Evolutionary conservation across 2,888 invertebrate species (phyloP), one percentile per base, ranked within the genome.

Genomic region (Platycnemis pennipes): DNA sequence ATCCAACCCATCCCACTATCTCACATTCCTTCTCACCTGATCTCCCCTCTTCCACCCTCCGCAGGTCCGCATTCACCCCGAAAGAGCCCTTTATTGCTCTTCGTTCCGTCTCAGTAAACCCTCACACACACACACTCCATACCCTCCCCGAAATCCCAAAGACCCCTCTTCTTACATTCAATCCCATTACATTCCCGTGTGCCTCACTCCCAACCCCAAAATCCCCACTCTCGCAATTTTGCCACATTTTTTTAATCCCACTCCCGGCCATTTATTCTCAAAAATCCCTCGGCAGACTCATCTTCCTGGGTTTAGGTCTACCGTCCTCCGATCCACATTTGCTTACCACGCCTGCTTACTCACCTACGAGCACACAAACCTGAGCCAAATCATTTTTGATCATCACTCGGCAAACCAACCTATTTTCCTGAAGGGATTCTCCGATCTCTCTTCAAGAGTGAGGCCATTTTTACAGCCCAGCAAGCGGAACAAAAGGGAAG

Each of bases 181-280:
- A 49, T 53, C 49, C 37, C 56, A 26, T 56, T 31, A 31, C 89
- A 37, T 37, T 37, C 53, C 89, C 26, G 53, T 22, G 44, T 42
- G 26, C 91, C 44, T 42, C 56, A 22, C 42, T 42, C 42, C n/a
- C 37, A 63, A 44, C 87, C 44, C 2, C 63, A n/a, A 91, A 91
- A 53, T 26, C 69, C 63, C 5, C 42, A 53, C 91, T 16, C 63
- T 26, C 42, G 22, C 53, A 19, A 53, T 56, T 31, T 4, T 56
- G 42, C 53, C 37, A n/a, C 31, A 37, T 89, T 89, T 89, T 56
- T 56, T 56, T 53, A 56, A 89, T 37, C 56, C 56, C 49, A 42
- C 37, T 89, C 56, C 45, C 63, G 63, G 16, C 91, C 91, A 91
- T 63, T 69, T 91, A 69, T 63, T 91, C 44, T 53, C 56, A 91